Evolutionary conservation across 1,140 invertebrate species (phyloP), one percentile per base, ranked within the genome.

Genomic region (Drosophila ogumai): DNA sequence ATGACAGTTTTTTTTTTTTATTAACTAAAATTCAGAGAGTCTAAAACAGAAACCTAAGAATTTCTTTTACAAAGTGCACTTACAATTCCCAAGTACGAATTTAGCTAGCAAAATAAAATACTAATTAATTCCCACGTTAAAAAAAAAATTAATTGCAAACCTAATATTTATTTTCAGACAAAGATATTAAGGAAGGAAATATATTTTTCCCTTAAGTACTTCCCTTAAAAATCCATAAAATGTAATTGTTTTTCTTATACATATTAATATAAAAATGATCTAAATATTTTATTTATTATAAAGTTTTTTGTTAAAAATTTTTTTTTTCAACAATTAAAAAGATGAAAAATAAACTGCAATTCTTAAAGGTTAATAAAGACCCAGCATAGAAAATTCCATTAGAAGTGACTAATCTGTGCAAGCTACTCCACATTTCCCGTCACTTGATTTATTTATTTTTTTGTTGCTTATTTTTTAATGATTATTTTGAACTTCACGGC

Each of bases 401-500:
- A 6, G 19, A 38, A 38, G 52, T 55, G 52, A 55, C 34, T 55
- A 55, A 55, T n/a, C 52, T 15, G 34, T 15, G 2, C 10, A 6
- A 32, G 34, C 8, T 22, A 38, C 34, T 55, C 34, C 19, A 38
- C 19, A 54, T 54, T 36, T 15, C 9, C 19, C 8, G 6, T 7
- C 25, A 12, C 28, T n/a, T 22, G 34, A 6, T n/a, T 38, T 25
- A 8, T 36, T 9, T 36, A 9, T 9, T 5, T 0, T 15, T 12
- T 9, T n/a, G 1, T 19, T 6, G 22, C 3, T 19, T 34, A 15
- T 34, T 52, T 13, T 36, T 58, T 57, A 57, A 40, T 40, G 32
- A 59, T 32, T 60, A 15, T 32, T 59, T 60, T 32, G 55, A 40
- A 58, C 57, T 63, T 28, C 60, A 63, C 57, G 55, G 60, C 54